Evolutionary conservation across 1,140 invertebrate species (phyloP), one percentile per base, ranked within the genome.

Genomic region (Aphaenogaster ashmeadi): DNA sequence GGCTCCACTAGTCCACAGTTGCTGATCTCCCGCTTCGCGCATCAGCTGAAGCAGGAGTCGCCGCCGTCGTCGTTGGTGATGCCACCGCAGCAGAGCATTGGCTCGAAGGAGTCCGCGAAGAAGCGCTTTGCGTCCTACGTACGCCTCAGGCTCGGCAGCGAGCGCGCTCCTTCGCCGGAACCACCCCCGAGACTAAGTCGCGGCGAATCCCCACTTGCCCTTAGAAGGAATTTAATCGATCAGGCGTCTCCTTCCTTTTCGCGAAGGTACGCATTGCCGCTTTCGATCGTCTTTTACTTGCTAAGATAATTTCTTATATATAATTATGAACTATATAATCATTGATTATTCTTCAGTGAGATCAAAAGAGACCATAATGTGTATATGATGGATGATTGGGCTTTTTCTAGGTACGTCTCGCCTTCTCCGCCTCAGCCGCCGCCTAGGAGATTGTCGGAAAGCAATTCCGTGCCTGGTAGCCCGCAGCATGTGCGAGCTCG

Each of bases 101-200:
- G 74, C 38, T 91, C 92, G 0, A 94, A 95, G 85, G 94, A 95
- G 77, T 95, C 94, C 9, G 95, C 95, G 77, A 96, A 96, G 90
- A 96, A 96, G 90, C 97, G 97, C 91, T 97, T 98, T 94, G 97
- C 97, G 91, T 97, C 97, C 86, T 98, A 98, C 95, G 97, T 98
- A 90, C 97, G 98, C 95, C 96, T 95, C 9, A 93, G 95, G 79
- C 91, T 95, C 18, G 95, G 95, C 18, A 94, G 93, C 56, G 95
- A 95, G 62, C 93, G 95, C 15, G 93, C 94, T 95, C 92, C 97
- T 94, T 95, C 97, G 94, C 97, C 97, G 1, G 97, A 97, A 95
- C 97, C 97, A 77, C 97, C 97, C 54, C 97, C 97, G 67, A 95
- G 97, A 91, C 94, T 97, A n/a, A 97, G 96, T 94, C 95, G 97